These are phyloP conservation scores for Pollenia amentaria DNA, from an alignment of 2,888 invertebrate genomes.

Conservation along the genomic window DNA sequence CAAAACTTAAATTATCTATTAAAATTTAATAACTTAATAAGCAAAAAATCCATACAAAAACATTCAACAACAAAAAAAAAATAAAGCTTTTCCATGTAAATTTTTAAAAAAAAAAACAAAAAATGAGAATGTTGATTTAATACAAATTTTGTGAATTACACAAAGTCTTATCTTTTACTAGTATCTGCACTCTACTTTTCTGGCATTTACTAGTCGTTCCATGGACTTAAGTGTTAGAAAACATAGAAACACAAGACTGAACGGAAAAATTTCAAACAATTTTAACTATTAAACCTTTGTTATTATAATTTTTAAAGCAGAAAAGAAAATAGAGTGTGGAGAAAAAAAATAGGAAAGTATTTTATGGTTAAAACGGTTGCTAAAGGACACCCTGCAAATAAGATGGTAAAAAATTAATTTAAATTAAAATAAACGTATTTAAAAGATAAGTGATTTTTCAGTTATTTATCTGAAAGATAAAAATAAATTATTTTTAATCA, in stretches of 20 bases:
- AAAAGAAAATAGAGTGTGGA: background rate
- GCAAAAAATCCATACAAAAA: background rate
- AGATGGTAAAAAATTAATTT: background rate
- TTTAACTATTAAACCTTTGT: slow-evolving; percentile 36
- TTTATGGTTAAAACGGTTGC: background rate
- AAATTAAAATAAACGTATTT: no score
- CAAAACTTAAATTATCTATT: slow-evolving; percentile 28
- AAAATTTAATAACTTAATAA: slow-evolving; percentile 40
- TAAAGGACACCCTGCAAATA: background rate
- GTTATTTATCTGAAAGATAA: no score
- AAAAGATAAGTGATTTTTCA: no score
- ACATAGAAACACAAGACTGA: background rate
- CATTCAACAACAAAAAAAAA: background rate
- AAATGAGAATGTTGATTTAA: slow-evolving; percentile 42
- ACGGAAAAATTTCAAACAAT: slow-evolving; percentile 16
- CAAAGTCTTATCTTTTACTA: slow-evolving; percentile 30
- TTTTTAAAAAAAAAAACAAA: slow-evolving; percentile 15
- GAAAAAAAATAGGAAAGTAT: background rate
- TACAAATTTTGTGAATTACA: slow-evolving; percentile 50
- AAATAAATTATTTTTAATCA: no score
- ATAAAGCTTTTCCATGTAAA: slow-evolving; percentile 11
- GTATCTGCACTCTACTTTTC: slow-evolving; percentile 17
- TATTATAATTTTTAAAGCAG: slow-evolving; percentile 19
- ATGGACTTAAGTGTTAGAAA: background rate
- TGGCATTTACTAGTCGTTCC: background rate